Evolutionary conservation across 2,888 invertebrate species (phyloP).

Genomic region (Podabrus alpinus): DNA sequence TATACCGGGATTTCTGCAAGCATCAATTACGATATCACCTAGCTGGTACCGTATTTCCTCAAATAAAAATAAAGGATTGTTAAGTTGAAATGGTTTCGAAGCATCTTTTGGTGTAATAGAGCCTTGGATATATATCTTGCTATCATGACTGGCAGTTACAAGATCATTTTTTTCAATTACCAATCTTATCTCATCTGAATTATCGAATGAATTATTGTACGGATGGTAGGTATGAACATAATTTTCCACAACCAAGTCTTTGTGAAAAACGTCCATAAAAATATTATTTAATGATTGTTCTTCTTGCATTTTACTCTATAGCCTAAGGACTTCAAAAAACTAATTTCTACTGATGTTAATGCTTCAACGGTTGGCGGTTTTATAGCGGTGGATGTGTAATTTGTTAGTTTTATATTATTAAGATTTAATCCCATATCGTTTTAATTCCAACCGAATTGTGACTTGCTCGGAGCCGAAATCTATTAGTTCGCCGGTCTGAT

Average conservation of each 20-base stretch:
- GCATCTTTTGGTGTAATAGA: background rate
- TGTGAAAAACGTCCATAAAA: background rate
- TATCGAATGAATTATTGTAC: background rate
- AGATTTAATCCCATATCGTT: background rate
- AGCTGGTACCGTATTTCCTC: too few species aligned
- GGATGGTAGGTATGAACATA: background rate
- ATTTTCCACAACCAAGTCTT: background rate
- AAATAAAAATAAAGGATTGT: background rate
- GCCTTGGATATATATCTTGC: background rate
- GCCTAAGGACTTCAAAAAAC: too few species aligned
- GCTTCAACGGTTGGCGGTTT: too few species aligned
- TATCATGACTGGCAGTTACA: background rate
- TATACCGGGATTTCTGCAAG: background rate
- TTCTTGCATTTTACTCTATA: background rate
- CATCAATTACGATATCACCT: background rate
- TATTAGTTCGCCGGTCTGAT: too few species aligned
- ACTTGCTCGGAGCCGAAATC: too few species aligned
- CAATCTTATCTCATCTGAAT: background rate
- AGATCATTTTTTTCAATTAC: background rate
- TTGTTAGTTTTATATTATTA: too few species aligned
- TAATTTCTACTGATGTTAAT: too few species aligned
- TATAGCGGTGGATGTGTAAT: too few species aligned
- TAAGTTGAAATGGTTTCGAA: background rate
- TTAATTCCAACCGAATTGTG: too few species aligned
- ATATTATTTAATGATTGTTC: background rate